Conservation (phyloP, 1,140 invertebrate genomes). For the Ridgeia piscesae region DNA sequence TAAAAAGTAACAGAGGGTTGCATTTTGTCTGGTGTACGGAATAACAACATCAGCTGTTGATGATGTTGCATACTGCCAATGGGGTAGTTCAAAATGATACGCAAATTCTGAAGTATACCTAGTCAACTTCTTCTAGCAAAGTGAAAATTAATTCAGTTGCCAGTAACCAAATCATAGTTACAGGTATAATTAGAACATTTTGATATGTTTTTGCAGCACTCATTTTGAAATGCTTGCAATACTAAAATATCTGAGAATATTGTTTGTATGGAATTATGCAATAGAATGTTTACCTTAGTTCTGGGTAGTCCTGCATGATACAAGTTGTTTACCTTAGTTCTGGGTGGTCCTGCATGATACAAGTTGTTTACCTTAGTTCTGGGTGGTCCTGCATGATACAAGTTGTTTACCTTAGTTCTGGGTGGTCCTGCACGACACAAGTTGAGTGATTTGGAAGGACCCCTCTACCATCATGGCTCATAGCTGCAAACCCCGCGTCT, state of each 20-base stretch:
- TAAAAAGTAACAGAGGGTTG: constrained; percentile 22
- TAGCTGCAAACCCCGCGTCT: constrained; percentile 51
- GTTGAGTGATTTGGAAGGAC: constrained; percentile 27
- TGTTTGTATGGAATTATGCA: neutral
- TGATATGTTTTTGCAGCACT: too few species aligned
- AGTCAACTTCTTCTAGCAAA: too few species aligned
- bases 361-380: constrained; percentile 37
- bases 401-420: constrained; percentile 35
- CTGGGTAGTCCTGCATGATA: constrained; percentile 39
- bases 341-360: constrained; percentile 39
- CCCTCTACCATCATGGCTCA: constrained; percentile 39
- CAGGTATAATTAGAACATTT: too few species aligned
- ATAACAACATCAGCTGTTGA: too few species aligned
- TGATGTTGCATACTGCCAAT: too few species aligned
- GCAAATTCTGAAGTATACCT: too few species aligned
- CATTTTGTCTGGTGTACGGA: too few species aligned
- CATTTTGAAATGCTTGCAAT: neutral
- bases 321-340: constrained; percentile 34
- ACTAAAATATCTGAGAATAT: neutral
- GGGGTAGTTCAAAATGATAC: too few species aligned
- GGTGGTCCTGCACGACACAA: constrained; percentile 39
- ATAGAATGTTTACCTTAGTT: constrained; percentile 33
- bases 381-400: constrained; percentile 38
- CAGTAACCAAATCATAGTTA: too few species aligned
- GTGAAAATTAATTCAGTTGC: too few species aligned